Conservation (phyloP, 2,888 invertebrate genomes). For the Scaeva pyrastri region DNA sequence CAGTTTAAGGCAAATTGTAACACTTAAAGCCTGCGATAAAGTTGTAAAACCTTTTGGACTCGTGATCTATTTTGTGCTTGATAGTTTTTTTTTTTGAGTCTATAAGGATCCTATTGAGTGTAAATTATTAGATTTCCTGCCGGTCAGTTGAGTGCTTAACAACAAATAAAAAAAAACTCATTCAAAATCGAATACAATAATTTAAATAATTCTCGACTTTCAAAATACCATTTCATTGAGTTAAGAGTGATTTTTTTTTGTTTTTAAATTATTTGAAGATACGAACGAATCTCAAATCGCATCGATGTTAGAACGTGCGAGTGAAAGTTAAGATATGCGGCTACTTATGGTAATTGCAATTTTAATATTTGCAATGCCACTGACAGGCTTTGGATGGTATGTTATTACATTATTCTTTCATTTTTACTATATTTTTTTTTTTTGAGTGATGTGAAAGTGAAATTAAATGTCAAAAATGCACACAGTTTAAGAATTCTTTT, state of each 20-base stretch:
- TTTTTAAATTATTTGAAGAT: neutral
- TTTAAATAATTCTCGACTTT: neutral
- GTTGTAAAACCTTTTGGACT: neutral
- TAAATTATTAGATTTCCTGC: neutral
- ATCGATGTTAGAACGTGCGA: conserved; percentile 74
- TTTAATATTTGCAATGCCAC: conserved; percentile 94
- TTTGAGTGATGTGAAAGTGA: conserved; percentile 14
- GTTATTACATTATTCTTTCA: conserved; percentile 82
- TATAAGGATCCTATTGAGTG: neutral
- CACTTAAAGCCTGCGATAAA: conserved; percentile 25
- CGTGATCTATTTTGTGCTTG: neutral
- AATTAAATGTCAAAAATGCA: neutral
- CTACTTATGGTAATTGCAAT: conserved; percentile 92
- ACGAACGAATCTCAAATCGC: conserved; percentile 55
- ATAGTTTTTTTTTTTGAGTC: neutral
- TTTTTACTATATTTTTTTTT: neutral
- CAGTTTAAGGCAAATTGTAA: conserved; percentile 43
- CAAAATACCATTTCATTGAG: neutral
- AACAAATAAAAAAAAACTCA: neutral
- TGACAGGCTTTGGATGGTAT: conserved; percentile 95
- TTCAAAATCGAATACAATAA: neutral
- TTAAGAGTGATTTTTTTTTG: neutral
- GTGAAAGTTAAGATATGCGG: conserved; percentile 85
- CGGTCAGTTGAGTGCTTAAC: neutral
- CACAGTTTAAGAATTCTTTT: conserved; percentile 14